A percentile compares a stretch with the other conserved stretches of the same genome.
These are phyloP conservation scores for Theonella swinhoei DNA, from an alignment of 37 sponge, comb jelly and placozoan species.

Conservation along the genomic window DNA sequence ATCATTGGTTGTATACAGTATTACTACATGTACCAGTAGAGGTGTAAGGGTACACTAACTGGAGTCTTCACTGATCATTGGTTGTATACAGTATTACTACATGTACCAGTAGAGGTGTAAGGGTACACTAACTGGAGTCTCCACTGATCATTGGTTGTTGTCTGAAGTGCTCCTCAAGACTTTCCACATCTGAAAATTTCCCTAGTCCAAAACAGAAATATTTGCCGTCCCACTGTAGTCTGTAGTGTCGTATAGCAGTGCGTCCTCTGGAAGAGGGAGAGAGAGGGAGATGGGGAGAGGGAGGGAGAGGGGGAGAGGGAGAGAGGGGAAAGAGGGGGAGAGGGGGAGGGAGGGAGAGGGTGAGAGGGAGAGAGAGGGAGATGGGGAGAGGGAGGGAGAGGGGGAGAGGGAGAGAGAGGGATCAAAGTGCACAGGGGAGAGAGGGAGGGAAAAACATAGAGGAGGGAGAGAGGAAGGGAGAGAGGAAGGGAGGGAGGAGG, in stretches of 20 bases:
- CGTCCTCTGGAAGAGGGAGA: slow-evolving; percentile 24
- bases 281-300: background rate
- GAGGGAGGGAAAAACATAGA: too few species aligned
- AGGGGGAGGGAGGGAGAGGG: background rate
- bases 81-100: too few species aligned
- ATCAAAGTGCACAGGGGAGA: too few species aligned
- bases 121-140: slow-evolving; percentile 63
- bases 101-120: too few species aligned
- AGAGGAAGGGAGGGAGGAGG: background rate
- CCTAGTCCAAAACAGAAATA: slow-evolving; percentile 81
- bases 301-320: slow-evolving; percentile 10
- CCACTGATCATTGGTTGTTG: slow-evolving; percentile 82
- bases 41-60: too few species aligned
- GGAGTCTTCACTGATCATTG: too few species aligned
- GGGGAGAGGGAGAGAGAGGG: background rate
- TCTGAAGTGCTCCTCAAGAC: slow-evolving; percentile 69
- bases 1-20: too few species aligned
- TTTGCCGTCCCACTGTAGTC: slow-evolving; percentile 69
- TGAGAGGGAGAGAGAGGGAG: too few species aligned
- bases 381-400: background rate
- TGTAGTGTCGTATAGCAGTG: slow-evolving; percentile 71
- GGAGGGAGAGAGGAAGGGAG: background rate
- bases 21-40: too few species aligned
- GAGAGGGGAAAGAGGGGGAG: background rate
- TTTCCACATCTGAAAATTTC: slow-evolving; percentile 52